These are phyloP conservation scores for Penaeus japonicus DNA, from an alignment of 1,140 invertebrate species.

Conservation along the genomic window DNA sequence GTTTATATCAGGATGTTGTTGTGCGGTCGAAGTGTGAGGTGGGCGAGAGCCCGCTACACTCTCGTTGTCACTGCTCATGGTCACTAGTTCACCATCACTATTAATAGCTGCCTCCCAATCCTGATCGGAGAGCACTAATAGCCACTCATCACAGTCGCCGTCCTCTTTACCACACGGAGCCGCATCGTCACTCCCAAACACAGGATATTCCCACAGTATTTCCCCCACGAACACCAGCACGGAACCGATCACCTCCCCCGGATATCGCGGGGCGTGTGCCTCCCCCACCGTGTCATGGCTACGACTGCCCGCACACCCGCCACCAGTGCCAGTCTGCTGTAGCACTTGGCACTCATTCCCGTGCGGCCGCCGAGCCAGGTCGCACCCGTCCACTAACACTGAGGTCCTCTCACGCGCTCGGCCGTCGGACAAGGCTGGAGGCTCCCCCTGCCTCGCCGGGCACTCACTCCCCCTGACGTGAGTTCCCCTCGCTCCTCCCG, in stretches of 20 bases:
- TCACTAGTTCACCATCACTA: conserved; percentile 50
- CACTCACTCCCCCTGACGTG: too few relatives aligned
- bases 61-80: conserved; percentile 47
- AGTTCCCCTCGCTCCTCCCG: too few relatives aligned
- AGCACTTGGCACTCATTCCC: conserved; percentile 49
- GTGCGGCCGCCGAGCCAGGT: conserved; percentile 40
- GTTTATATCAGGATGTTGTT: not conserved
- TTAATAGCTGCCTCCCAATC: conserved; percentile 37
- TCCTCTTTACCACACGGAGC: conserved; percentile 2
- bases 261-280: conserved; percentile 32
- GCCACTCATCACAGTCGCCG: not conserved
- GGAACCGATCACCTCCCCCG: conserved; percentile 40
- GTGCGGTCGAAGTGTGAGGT: not conserved
- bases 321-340: conserved; percentile 27
- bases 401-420: not conserved
- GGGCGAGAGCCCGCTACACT: conserved; percentile 29
- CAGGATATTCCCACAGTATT: conserved; percentile 17
- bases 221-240: conserved; percentile 45
- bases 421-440: too few relatives aligned
- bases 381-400: conserved; percentile 4
- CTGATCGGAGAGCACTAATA: conserved; percentile 3
- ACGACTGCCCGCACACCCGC: conserved; percentile 41
- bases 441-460: too few relatives aligned
- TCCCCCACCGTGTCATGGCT: conserved; percentile 47
- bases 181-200: conserved; percentile 13